Evolutionary conservation across 2,113 vertebrate species (phyloP).

Genomic region (Myiozetetes cayanensis): DNA sequence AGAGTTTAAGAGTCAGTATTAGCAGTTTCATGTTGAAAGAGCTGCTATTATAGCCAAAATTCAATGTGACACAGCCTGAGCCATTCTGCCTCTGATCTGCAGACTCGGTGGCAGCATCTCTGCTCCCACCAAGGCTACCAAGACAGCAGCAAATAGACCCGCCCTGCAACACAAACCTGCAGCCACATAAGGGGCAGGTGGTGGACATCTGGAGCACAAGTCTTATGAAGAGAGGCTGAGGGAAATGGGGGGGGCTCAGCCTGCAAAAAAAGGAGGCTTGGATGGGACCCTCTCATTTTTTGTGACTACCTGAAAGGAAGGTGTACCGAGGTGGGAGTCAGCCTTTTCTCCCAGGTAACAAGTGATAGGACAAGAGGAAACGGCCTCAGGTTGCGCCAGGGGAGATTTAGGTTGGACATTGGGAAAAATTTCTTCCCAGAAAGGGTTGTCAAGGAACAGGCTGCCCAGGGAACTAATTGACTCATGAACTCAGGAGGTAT

Average conservation of each 20-base stretch:
- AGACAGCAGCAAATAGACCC: not conserved
- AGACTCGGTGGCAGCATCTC: not conserved
- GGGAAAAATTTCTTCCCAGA: not conserved
- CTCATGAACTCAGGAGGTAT: not conserved
- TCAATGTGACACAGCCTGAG: not conserved
- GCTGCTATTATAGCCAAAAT: not conserved
- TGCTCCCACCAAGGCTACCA: not conserved
- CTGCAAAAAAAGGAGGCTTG: not conserved
- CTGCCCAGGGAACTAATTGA: not conserved
- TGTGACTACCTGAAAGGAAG: not conserved
- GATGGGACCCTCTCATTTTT: not conserved
- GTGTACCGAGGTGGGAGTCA: not conserved
- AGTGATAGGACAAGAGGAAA: not conserved
- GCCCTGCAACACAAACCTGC: fast-evolving
- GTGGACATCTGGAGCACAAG: not conserved
- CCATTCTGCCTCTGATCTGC: not conserved
- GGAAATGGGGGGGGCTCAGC: not conserved
- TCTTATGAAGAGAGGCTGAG: not conserved
- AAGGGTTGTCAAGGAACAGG: not conserved
- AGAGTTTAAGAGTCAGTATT: not conserved
- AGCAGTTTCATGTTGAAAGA: not conserved
- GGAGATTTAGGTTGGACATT: not conserved
- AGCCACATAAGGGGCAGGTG: fast-evolving
- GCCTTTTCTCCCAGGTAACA: not conserved
- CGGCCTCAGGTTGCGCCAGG: not conserved